phyloP scores from a whole-genome alignment of 2,113 vertebrate species.

The Aptenodytes patagonicus region DNA sequence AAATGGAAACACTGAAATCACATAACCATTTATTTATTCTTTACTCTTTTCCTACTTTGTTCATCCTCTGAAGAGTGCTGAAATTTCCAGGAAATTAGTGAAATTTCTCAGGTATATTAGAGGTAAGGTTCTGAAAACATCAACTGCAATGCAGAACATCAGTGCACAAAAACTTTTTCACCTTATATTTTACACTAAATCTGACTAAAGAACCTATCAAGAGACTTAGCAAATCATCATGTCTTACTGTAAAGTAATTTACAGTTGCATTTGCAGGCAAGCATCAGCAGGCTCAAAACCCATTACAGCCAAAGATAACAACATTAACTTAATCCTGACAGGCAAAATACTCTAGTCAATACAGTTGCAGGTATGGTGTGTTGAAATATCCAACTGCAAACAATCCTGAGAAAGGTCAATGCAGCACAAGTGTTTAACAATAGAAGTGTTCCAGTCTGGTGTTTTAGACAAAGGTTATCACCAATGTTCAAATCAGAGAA shows the following conservation, averaged over 20 bases:
- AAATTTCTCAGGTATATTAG: neutral
- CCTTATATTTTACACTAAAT: constrained; percentile 39
- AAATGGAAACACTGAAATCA: neutral
- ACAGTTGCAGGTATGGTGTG: constrained; percentile 51
- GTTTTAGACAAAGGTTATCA: constrained; percentile 42
- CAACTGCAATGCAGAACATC: neutral
- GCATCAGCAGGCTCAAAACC: constrained; percentile 70
- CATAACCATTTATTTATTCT: neutral
- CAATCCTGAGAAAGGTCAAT: constrained; percentile 51
- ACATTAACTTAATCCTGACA: constrained; percentile 77
- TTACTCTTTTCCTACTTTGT: neutral
- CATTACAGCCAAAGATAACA: constrained; percentile 78
- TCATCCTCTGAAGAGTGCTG: neutral
- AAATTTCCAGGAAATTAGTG: constrained; percentile 2
- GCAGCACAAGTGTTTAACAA: constrained; percentile 16
- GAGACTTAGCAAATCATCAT: constrained; percentile 74
- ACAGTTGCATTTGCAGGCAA: constrained; percentile 68
- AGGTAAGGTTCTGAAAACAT: neutral
- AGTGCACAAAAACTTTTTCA: neutral
- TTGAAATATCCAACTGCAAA: constrained; percentile 51
- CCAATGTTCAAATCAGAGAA: constrained; percentile 1
- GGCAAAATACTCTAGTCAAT: constrained; percentile 60
- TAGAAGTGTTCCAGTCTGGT: neutral
- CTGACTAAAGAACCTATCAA: constrained; percentile 63
- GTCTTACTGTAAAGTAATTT: constrained; percentile 79